Evolutionary conservation across 2,888 invertebrate genomes (phyloP).

Genomic region (Rhingia campestris): DNA sequence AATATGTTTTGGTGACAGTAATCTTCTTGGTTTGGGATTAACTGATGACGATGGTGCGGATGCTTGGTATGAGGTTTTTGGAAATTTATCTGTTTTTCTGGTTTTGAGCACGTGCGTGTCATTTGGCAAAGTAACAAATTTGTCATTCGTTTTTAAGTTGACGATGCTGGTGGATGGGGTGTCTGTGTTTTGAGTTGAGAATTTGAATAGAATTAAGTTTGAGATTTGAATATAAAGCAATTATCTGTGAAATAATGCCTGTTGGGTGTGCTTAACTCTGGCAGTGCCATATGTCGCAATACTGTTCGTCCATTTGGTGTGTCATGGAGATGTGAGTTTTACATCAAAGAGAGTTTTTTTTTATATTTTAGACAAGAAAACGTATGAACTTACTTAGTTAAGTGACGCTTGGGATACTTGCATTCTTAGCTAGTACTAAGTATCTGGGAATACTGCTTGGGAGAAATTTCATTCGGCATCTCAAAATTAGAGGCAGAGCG

Average conservation of each 20-base stretch:
- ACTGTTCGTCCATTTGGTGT: neutral
- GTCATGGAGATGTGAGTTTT: too few relatives aligned
- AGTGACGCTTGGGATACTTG: too few relatives aligned
- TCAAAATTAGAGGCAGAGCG: too few relatives aligned
- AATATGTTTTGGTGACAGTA: slow-evolving; percentile 83
- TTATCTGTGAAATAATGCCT: slow-evolving; percentile 33
- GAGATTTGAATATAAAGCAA: slow-evolving; percentile 56
- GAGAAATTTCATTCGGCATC: too few relatives aligned
- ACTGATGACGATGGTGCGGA: slow-evolving; percentile 74
- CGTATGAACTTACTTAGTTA: too few relatives aligned
- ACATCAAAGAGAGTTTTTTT: too few relatives aligned
- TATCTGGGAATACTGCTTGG: too few relatives aligned
- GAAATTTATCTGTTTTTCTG: slow-evolving; percentile 61
- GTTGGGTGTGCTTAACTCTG: slow-evolving; percentile 30
- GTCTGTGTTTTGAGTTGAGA: neutral
- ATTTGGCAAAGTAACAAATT: slow-evolving; percentile 67
- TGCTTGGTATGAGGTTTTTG: slow-evolving; percentile 39
- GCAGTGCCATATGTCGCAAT: slow-evolving; percentile 41
- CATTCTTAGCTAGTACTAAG: too few relatives aligned
- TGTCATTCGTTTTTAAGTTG: slow-evolving; percentile 40
- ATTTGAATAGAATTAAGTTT: slow-evolving; percentile 38
- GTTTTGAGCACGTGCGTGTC: slow-evolving; percentile 67
- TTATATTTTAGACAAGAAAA: too few relatives aligned
- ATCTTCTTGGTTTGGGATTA: slow-evolving; percentile 82
- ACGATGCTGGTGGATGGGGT: neutral